These are phyloP conservation scores for Musca vetustissima DNA, from an alignment of 1,140 invertebrate genomes.

Conservation along the genomic window DNA sequence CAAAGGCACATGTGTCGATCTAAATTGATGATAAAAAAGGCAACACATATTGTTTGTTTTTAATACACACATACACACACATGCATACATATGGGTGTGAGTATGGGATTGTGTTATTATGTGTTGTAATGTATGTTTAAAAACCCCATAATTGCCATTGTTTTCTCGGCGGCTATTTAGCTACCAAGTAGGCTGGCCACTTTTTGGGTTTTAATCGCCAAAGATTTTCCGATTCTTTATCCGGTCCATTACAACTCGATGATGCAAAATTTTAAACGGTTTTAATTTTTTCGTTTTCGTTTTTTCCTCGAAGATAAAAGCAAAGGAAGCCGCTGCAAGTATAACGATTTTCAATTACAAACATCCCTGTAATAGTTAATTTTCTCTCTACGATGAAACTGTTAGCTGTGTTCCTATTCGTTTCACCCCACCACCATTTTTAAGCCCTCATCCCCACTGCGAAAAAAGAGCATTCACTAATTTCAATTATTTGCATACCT, in stretches of 20 bases:
- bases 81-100: neutral
- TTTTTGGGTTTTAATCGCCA: constrained; percentile 6
- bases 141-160: constrained; percentile 9
- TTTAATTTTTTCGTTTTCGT: no score
- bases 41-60: no score
- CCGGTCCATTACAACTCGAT: neutral
- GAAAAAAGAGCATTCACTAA: no score
- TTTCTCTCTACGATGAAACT: no score
- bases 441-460: no score
- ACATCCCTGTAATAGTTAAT: no score
- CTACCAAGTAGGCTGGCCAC: constrained; percentile 2
- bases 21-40: constrained; percentile 13
- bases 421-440: no score
- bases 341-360: neutral
- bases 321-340: neutral
- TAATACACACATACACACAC: no score
- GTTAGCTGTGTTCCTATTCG: no score
- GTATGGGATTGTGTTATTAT: neutral
- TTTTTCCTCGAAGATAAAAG: neutral
- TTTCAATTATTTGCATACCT: no score
- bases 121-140: constrained; percentile 1
- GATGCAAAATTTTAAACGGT: neutral
- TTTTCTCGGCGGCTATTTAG: neutral
- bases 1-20: constrained; percentile 9
- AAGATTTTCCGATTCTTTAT: neutral